Evolutionary conservation across 2,888 invertebrate genomes (phyloP).

Genomic region (Caenorhabditis drosophilae): DNA sequence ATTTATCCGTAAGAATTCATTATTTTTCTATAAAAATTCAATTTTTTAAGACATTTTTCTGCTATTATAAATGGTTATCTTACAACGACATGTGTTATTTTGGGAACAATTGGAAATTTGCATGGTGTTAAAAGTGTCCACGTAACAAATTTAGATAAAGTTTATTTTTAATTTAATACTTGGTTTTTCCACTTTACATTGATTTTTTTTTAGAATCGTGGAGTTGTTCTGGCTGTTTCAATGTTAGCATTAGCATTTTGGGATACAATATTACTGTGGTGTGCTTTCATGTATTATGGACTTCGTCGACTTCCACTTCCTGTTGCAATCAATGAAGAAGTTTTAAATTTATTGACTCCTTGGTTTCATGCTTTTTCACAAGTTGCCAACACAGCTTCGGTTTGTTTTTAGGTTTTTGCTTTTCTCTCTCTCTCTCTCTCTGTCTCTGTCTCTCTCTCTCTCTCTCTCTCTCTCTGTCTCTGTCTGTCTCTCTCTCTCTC

Average conservation of each 20-base stretch:
- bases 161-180: too few species aligned
- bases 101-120: conserved; percentile 62
- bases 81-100: conserved; percentile 52
- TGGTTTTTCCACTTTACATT: too few species aligned
- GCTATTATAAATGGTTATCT: conserved; percentile 57
- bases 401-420: conserved; percentile 18
- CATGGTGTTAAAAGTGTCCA: conserved; percentile 56
- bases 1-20: too few species aligned
- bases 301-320: conserved; percentile 41
- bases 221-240: conserved; percentile 62
- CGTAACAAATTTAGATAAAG: conserved; percentile 60
- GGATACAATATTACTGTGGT: conserved; percentile 64
- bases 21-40: too few species aligned
- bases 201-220: conserved; percentile 52
- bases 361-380: conserved; percentile 61
- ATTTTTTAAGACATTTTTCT: conserved; percentile 41
- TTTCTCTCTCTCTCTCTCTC: too few species aligned
- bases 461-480: too few species aligned
- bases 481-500: too few species aligned
- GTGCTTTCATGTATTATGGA: conserved; percentile 63
- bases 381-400: conserved; percentile 65
- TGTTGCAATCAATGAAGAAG: conserved; percentile 13
- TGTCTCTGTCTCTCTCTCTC: too few species aligned
- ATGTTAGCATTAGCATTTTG: conserved; percentile 62
- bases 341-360: conserved; percentile 49